Conservation (phyloP, 2,797 vertebrate species). For the Cuniculus paca region DNA sequence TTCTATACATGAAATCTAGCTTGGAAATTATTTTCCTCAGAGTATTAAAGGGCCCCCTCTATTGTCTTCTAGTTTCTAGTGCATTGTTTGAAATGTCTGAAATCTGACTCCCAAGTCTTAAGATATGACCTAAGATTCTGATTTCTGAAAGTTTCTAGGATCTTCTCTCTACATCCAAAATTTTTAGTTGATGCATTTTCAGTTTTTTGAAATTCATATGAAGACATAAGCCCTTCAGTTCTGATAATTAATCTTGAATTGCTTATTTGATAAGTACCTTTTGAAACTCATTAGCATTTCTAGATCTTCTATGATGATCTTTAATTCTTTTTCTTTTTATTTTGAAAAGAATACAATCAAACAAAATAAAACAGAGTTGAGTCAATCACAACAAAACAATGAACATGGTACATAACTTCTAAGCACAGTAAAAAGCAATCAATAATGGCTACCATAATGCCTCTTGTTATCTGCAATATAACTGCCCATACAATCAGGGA, state of each 20-base stretch:
- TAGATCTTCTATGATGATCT: neutral
- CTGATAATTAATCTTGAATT: conserved; percentile 5
- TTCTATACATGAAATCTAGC: neutral
- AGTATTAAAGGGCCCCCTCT: neutral
- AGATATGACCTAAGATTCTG: neutral
- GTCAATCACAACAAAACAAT: too few relatives aligned
- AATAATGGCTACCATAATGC: too few relatives aligned
- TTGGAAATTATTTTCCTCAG: conserved; percentile 17
- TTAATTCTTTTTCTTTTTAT: neutral
- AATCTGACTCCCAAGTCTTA: neutral
- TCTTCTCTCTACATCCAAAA: neutral
- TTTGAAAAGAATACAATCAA: too few relatives aligned
- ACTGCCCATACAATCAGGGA: too few relatives aligned
- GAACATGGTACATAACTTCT: too few relatives aligned
- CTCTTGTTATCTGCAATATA: too few relatives aligned
- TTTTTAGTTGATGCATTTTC: neutral
- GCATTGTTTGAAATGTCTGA: neutral
- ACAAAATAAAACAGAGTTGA: too few relatives aligned
- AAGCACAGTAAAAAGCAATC: too few relatives aligned
- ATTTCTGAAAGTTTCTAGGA: neutral
- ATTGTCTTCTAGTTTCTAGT: neutral
- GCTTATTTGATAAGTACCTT: neutral
- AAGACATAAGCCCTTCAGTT: neutral
- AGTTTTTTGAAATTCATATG: neutral
- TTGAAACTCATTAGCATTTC: neutral